Evolutionary conservation across 2,797 vertebrate genomes (phyloP).

Genomic region (Botia almorhae): DNA sequence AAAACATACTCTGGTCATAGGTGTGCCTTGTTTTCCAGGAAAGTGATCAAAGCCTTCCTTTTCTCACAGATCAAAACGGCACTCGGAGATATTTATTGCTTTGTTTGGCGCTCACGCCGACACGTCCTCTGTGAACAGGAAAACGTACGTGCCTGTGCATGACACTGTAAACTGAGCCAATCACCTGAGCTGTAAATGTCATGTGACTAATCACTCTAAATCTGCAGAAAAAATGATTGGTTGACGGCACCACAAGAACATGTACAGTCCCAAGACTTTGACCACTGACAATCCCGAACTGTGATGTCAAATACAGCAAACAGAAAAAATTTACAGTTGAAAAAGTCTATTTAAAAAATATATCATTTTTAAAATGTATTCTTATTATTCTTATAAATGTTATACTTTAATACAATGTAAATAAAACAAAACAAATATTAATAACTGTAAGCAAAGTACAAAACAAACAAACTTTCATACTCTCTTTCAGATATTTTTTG

Average conservation of each 20-base stretch:
- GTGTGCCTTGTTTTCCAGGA: constrained; percentile 67
- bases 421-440: too few relatives aligned
- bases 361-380: too few relatives aligned
- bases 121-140: constrained; percentile 56
- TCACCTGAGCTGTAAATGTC: background rate
- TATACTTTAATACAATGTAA: too few relatives aligned
- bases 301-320: constrained; percentile 3
- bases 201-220: background rate
- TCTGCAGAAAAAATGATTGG: background rate
- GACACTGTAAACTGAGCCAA: constrained; percentile 47
- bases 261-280: background rate
- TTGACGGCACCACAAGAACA: background rate
- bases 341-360: too few relatives aligned
- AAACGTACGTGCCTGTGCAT: constrained; percentile 46
- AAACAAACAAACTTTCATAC: background rate
- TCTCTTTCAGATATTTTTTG: background rate
- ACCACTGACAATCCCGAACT: background rate
- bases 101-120: constrained; percentile 69
- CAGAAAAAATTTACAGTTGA: too few relatives aligned
- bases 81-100: constrained; percentile 72
- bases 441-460: background rate
- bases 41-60: constrained; percentile 74
- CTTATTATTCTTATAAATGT: too few relatives aligned
- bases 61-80: constrained; percentile 72
- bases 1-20: constrained; percentile 63